Evolutionary conservation across 2,113 vertebrate species (phyloP), one percentile per base, ranked within the genome.

Genomic region (Nannobrachium achirus): DNA sequence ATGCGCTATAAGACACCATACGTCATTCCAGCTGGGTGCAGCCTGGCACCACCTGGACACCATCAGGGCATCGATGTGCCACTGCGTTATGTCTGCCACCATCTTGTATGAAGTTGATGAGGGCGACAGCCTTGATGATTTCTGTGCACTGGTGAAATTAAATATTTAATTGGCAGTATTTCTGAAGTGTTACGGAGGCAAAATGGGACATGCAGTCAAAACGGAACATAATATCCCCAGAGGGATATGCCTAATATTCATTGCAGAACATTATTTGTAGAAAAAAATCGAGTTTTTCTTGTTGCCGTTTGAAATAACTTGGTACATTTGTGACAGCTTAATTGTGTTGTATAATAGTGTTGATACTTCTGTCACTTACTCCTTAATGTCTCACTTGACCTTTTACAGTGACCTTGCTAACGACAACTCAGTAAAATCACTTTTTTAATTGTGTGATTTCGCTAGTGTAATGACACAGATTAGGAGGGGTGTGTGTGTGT

Each of bases 111-210:
- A 75, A 71, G 75, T 69, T 82, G 73, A 56, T 51, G 82, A 89
- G 70, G 80, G 81, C 80, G 81, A 86, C 79, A 86, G 79, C 82
- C 79, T 81, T 15, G 79, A 68, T 76, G 63, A 65, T 81, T 80
- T 79, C 61, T 77, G 80, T 69, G 66, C 60, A 61, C 62, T 73
- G 59, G 70, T 65, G 56, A 87, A 88, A 62, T 49, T 76, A 88
- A 82, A 82, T 85, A 82, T 88, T 77, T 84, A 81, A 88, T 88
- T 88, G 85, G 68, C 87, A 80, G 59, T 65, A 55, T 79, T 78
- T 75, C 51, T 81, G 66, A 59, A 76, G 66, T 50, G 66, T 57
- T 80, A 73, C 73, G 78, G 76, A 75, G 77, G 77, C 73, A 70
- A 85, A 83, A 66, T 73, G 79, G 86, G 85, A 85, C 77, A 82